These are phyloP conservation scores for Dimorphilus gyrociliatus DNA, from an alignment of 2,888 invertebrate species.

Conservation along the genomic window DNA sequence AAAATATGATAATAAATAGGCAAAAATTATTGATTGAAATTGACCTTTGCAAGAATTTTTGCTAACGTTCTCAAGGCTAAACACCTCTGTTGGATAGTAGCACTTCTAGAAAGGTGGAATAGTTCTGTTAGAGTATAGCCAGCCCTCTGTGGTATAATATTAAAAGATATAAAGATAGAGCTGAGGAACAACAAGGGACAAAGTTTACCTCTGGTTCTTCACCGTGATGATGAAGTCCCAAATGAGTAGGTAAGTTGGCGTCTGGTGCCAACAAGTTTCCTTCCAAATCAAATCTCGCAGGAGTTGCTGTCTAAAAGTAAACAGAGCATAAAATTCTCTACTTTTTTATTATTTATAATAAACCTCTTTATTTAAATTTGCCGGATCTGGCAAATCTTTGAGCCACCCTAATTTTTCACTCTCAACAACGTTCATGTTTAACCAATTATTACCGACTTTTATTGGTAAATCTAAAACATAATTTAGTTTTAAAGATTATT, in stretches of 20 bases:
- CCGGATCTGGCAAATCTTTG: conserved; percentile 46
- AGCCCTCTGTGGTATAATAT: conserved; percentile 36
- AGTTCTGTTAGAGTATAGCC: conserved; percentile 79
- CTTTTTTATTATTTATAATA: conserved; percentile 5
- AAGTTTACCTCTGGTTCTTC: conserved; percentile 54
- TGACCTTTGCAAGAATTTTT: conserved; percentile 46
- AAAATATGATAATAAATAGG: conserved; percentile 1
- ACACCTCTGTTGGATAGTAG: conserved; percentile 64
- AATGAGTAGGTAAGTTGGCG: conserved; percentile 45
- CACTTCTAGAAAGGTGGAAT: conserved; percentile 53
- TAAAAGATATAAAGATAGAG: conserved; percentile 1
- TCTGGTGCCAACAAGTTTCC: conserved; percentile 39
- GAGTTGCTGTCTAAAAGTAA: conserved; percentile 22
- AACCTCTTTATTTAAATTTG: background rate
- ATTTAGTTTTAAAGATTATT: no score
- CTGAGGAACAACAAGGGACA: background rate
- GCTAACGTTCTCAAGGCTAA: conserved; percentile 62
- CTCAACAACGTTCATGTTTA: conserved; percentile 71
- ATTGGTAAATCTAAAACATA: conserved; percentile 29
- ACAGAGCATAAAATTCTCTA: background rate
- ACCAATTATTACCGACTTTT: conserved; percentile 45
- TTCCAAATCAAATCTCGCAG: conserved; percentile 37
- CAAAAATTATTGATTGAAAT: conserved; percentile 3
- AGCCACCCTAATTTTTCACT: conserved; percentile 76
- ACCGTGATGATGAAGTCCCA: conserved; percentile 74